A percentile compares a stretch with the other conserved stretches of the same genome.
Evolutionary conservation across 2,113 vertebrate species (phyloP).

Genomic region (Atractosteus spatula): DNA sequence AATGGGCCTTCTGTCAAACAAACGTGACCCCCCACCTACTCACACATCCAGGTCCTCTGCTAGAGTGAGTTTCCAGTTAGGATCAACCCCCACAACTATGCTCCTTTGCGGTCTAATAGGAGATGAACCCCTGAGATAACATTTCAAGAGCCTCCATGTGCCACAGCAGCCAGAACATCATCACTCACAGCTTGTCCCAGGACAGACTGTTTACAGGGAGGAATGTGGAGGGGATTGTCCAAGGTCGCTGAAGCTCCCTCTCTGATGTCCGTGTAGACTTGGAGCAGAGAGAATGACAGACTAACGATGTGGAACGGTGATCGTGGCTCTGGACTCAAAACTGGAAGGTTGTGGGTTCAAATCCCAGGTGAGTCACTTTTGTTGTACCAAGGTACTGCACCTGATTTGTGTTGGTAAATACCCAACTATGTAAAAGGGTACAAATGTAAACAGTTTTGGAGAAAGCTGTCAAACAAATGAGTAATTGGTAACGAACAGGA

Average conservation of each 20-base stretch:
- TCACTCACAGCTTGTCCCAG: neutral
- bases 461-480: no score
- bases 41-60: neutral
- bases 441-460: neutral
- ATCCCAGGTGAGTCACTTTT: no score
- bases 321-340: no score
- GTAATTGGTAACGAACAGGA: no score
- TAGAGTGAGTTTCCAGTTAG: no score
- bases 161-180: neutral
- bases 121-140: neutral
- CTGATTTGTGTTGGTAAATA: neutral
- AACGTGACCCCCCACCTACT: neutral
- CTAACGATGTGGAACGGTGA: neutral
- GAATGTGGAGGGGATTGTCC: neutral
- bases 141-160: neutral
- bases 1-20: slow-evolving; percentile 9
- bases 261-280: neutral
- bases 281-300: neutral
- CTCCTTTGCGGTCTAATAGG: no score
- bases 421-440: no score
- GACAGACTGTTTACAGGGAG: neutral
- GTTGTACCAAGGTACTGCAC: neutral
- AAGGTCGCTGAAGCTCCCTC: neutral
- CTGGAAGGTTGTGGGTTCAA: no score
- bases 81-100: no score